These are phyloP conservation scores for Pomatorhinus ruficollis DNA, from an alignment of 2,113 vertebrate genomes.

Conservation along the genomic window DNA sequence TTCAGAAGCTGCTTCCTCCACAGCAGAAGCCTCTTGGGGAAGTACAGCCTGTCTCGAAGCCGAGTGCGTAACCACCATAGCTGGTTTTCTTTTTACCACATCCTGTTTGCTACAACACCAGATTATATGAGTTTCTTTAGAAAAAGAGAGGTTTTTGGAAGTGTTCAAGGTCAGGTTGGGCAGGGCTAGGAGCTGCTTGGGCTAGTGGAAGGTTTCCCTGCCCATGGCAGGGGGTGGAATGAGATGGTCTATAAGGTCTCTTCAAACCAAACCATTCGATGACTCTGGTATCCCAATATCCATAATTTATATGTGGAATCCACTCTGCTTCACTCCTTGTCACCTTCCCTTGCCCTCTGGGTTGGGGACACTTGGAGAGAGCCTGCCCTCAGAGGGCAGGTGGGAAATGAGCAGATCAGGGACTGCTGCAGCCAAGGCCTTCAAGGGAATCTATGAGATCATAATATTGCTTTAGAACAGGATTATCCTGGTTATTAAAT, in stretches of 20 bases:
- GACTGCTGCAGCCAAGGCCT: neutral
- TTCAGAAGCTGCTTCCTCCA: conserved; percentile 45
- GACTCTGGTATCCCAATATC: neutral
- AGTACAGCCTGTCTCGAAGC: conserved; percentile 25
- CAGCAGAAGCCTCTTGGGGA: conserved; percentile 47
- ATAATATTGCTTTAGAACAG: neutral
- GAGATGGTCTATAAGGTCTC: neutral
- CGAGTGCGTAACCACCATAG: conserved; percentile 39
- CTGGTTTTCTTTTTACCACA: conserved; percentile 37
- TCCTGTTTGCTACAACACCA: conserved; percentile 62
- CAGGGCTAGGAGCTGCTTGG: neutral
- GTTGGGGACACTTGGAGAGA: too few species aligned
- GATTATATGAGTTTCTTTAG: neutral
- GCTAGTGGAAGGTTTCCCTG: neutral
- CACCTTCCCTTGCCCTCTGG: rapidly evolving
- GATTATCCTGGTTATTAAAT: neutral
- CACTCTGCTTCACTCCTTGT: neutral
- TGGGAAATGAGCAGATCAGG: neutral
- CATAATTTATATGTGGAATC: rapidly evolving
- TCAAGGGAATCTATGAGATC: neutral
- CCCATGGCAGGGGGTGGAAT: neutral
- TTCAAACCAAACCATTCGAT: neutral
- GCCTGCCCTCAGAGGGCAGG: neutral
- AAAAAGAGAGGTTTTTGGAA: neutral
- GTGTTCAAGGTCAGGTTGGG: neutral